Evolutionary conservation across 2,113 vertebrate genomes (phyloP), one percentile per base, ranked within the genome.

Genomic region (Acrocephalus arundinaceus): DNA sequence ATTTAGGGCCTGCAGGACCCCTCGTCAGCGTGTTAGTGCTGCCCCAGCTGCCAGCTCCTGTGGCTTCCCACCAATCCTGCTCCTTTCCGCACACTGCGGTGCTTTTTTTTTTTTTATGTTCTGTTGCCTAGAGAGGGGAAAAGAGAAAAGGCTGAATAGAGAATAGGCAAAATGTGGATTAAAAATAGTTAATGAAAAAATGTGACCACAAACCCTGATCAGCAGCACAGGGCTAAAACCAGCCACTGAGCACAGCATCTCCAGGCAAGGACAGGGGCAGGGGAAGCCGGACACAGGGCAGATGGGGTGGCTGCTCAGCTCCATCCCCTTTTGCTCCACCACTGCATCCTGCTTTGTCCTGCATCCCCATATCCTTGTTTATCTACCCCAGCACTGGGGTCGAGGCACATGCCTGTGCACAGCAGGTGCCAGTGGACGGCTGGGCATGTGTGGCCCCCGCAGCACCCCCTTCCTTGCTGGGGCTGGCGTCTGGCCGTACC

Each of bases 111-210:
- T 85, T 74, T 48, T 25, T 18, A 39, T 62, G 79, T 65, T 88
- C 63, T 86, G 95, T 91, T 91, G 94, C 95, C 94, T 94, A 71
- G 94, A 95, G 94, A 91, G 72, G 28, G 78, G 41, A 77, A 81
- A 73, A 76, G 49, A 72, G 62, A 91, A 92, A 87, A 90, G 37
- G 46, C 83, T 70, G 58, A 89, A 84, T 0, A 2, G 92, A 80
- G 54, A 94, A 89, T 51, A 90, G 90, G 92, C 91, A 91, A 95
- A 96, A 95, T 51, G 24, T 37, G 79, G 93, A 90, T 96, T 92
- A 95, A 97, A 95, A 95, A 97, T 84, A 94, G 91, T 93, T 94
- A 90, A 95, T 90, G 89, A 94, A 96, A 93, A 90, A 93, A 93
- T 95, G 92, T 72, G 92, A 95, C 92, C 39, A 18, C 84, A 66